Evolutionary conservation across 1,140 invertebrate genomes (phyloP).

Genomic region (Venustaconcha ellipsiformis): DNA sequence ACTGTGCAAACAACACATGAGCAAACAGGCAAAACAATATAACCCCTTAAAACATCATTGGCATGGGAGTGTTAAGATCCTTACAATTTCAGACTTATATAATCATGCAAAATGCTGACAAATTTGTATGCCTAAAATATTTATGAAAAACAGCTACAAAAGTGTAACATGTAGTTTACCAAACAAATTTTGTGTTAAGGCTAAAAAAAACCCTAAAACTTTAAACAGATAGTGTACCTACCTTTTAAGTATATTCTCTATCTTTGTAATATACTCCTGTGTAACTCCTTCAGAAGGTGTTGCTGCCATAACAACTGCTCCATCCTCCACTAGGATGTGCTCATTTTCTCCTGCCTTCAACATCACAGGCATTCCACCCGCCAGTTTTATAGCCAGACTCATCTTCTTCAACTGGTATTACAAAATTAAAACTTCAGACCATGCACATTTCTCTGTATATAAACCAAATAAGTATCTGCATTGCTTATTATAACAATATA

Average conservation of each 20-base stretch:
- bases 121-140: neutral
- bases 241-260: conserved; percentile 39
- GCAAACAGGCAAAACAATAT: too few relatives aligned
- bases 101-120: too few relatives aligned
- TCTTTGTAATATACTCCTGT: conserved; percentile 40
- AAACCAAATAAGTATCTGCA: too few relatives aligned
- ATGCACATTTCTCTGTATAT: too few relatives aligned
- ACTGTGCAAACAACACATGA: too few relatives aligned
- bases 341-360: conserved; percentile 38
- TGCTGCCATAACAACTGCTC: neutral
- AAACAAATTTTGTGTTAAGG: neutral
- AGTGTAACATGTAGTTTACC: conserved; percentile 12
- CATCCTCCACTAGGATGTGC: neutral
- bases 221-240: conserved; percentile 8
- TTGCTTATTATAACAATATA: too few relatives aligned
- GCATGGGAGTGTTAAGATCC: too few relatives aligned
- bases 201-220: neutral
- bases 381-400: conserved; percentile 52
- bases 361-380: conserved; percentile 53
- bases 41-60: too few relatives aligned
- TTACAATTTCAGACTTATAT: too few relatives aligned
- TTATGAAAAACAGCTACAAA: neutral
- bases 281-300: conserved; percentile 15
- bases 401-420: conserved; percentile 56
- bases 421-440: neutral